Evolutionary conservation across 2,888 invertebrate genomes (phyloP), one percentile per base, ranked within the genome.

Genomic region (Leptinotarsa peninsularis): DNA sequence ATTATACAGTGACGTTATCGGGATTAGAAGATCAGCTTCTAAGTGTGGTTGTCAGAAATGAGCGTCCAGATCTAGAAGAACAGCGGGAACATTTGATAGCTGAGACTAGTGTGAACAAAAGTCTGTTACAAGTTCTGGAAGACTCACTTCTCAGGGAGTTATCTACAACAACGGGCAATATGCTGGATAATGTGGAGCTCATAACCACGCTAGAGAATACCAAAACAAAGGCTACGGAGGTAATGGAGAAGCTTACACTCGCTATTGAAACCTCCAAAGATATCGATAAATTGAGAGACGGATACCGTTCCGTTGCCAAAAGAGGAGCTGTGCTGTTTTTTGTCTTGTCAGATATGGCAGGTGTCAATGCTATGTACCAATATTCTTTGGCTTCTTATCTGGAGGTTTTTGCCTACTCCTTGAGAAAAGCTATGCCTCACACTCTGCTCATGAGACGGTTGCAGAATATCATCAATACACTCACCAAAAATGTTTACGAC

Each of bases 311-410:
- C 0, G 96, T 94, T 0, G 96, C 97, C 0, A 93, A 92, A 82
- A 91, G 97, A 71, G 97, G 97, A 5, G 96, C 97, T 4, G 94
- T 97, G 69, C 89, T 98, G 69, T 98, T 97, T 89, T 98, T 97
- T 86, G 96, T 97, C 0, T 89, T 98, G 23, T 93, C 96, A 0
- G 96, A 97, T 85, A 95, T 98, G 96, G 94, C 96, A 0, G 91
- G 91, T 0, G 95, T 98, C 4, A 96, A 96, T 87, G 89, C 92
- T 54, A 98, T 98, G 97, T 98, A 98, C 86, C 97, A 98, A 85
- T 97, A 97, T 87, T 96, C 97, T 0, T 89, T 98, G 73, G 92
- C 92, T 2, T 93, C 96, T 0, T 98, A 97, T 84, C 89, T 97
- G 49, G 94, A 95, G 80, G 76, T 97, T 1, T 98, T 97, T 84